These are phyloP conservation scores for Linnaemya vulpina DNA, from an alignment of 2,888 invertebrate species.

Conservation along the genomic window DNA sequence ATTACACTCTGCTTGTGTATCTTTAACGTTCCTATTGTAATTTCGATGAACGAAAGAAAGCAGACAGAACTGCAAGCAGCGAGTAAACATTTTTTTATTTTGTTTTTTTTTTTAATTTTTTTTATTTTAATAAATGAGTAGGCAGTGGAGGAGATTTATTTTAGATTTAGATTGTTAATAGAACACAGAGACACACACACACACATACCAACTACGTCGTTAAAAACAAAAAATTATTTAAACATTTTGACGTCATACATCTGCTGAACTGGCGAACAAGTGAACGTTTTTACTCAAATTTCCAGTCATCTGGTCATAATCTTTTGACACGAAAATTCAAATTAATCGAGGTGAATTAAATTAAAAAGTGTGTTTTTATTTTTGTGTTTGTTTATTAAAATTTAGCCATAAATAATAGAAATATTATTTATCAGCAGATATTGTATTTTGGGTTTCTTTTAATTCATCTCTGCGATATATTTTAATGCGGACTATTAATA, in stretches of 20 bases:
- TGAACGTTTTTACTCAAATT: background rate
- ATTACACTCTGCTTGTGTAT: slow-evolving; percentile 1
- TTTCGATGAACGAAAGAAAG: background rate
- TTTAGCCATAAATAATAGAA: background rate
- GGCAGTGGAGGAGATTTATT: slow-evolving; percentile 48
- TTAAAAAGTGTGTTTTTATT: background rate
- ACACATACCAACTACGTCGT: background rate
- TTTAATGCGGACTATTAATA: background rate
- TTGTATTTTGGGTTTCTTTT: background rate
- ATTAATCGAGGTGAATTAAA: slow-evolving; percentile 17
- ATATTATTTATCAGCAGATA: background rate
- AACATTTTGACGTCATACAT: slow-evolving; percentile 52
- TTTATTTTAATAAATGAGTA: slow-evolving; percentile 27
- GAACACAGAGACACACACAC: slow-evolving; percentile 3
- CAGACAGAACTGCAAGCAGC: slow-evolving; percentile 9
- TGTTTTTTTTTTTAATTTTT: background rate
- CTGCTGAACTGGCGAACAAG: background rate
- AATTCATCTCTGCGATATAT: background rate
- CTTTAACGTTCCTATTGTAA: slow-evolving; percentile 20
- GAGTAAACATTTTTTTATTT: background rate
- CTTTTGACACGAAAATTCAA: slow-evolving; percentile 44
- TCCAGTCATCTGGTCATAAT: slow-evolving; percentile 39
- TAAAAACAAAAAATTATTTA: slow-evolving; percentile 10
- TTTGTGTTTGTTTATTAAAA: background rate
- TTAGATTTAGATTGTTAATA: slow-evolving; percentile 26